Conservation (phyloP, 2,797 vertebrate species). For the Diplodus puntazzo region DNA sequence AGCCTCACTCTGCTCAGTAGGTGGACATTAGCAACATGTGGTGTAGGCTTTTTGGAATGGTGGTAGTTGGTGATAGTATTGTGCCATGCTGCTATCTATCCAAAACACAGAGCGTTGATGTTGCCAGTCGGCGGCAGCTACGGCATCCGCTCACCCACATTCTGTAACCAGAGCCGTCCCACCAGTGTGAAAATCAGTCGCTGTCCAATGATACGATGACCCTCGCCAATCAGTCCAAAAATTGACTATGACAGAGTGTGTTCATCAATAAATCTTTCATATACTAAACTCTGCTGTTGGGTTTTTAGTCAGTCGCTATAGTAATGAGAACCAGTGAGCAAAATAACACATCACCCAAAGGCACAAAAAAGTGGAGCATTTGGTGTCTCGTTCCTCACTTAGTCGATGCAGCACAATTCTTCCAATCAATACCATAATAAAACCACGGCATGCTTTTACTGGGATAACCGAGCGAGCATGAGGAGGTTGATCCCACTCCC, state of each 20-base stretch:
- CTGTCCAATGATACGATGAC: not conserved
- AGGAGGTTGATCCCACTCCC: constrained; percentile 18
- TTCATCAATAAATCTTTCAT: not conserved
- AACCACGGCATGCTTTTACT: constrained; percentile 46
- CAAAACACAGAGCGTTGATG: not conserved
- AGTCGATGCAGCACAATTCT: constrained; percentile 40
- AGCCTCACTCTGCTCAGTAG: not conserved
- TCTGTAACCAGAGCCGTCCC: not conserved
- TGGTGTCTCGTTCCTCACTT: constrained; percentile 15
- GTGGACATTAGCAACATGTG: not conserved
- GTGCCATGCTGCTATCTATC: not conserved
- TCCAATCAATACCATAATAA: constrained; percentile 64
- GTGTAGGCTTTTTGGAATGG: not conserved
- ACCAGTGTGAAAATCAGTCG: not conserved
- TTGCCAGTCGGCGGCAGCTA: not conserved
- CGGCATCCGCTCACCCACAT: not conserved
- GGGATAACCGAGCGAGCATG: constrained; percentile 47
- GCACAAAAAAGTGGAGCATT: constrained; percentile 9
- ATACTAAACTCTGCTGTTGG: not conserved
- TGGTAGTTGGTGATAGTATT: not conserved
- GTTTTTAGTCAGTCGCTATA: too few relatives aligned
- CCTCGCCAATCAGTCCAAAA: constrained; percentile 4
- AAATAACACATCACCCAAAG: constrained; percentile 8
- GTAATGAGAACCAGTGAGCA: not conserved
- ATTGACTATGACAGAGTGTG: not conserved